These are phyloP conservation scores for Podocnemis expansa DNA, from an alignment of 2,113 vertebrate genomes.

Conservation along the genomic window DNA sequence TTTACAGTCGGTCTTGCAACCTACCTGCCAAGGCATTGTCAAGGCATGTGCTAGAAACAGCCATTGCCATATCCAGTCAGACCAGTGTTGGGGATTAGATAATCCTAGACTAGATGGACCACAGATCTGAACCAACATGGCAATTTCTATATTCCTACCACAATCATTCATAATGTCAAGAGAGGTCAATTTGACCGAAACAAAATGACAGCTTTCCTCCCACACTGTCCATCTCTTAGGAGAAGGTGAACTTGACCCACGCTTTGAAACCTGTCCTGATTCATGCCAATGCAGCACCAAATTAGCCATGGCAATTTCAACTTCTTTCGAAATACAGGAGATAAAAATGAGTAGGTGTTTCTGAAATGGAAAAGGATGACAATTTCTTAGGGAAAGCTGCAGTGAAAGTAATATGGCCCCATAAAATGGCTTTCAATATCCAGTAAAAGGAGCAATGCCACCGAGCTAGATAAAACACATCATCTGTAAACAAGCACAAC, in stretches of 20 bases:
- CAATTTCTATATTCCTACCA: background rate
- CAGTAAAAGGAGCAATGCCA: background rate
- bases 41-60: background rate
- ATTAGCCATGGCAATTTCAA: background rate
- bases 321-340: conserved; percentile 19
- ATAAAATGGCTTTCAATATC: background rate
- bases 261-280: background rate
- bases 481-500: conserved; percentile 3
- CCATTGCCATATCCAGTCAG: background rate
- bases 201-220: background rate
- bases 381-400: background rate
- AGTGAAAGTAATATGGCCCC: background rate
- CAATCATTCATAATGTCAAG: background rate
- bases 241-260: background rate
- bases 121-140: background rate
- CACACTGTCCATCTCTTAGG: rapidly evolving
- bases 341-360: background rate
- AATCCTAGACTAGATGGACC: background rate
- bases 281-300: background rate
- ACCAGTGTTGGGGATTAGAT: background rate
- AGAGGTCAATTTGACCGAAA: background rate
- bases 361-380: background rate
- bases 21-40: background rate
- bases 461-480: background rate
- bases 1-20: background rate